phyloP scores from a whole-genome alignment of 2,888 invertebrate species.

The Thera britannica region DNA sequence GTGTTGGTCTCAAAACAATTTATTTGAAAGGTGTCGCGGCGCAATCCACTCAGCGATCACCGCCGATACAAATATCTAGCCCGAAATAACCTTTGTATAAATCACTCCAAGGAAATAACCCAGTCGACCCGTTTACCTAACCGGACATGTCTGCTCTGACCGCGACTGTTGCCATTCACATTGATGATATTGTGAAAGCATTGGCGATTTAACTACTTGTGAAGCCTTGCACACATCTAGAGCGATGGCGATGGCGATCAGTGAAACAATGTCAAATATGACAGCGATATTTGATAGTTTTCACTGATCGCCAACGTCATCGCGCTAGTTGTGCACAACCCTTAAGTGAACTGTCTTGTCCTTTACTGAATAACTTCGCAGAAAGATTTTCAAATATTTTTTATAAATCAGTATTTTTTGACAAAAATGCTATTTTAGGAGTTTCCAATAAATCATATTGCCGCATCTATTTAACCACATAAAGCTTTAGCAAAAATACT shows the following conservation, averaged over 20 bases:
- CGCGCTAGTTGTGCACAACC: no score
- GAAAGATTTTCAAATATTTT: not conserved
- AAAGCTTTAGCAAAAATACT: conserved; percentile 38
- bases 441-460: conserved; percentile 31
- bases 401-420: conserved; percentile 20
- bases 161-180: conserved; percentile 45
- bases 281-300: no score
- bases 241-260: no score
- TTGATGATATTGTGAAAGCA: conserved; percentile 59
- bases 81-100: conserved; percentile 69
- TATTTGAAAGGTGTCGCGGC: conserved; percentile 82
- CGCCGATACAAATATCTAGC: conserved; percentile 65
- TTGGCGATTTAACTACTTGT: conserved; percentile 48
- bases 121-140: conserved; percentile 66
- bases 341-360: conserved; percentile 5
- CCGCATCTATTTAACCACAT: conserved; percentile 35
- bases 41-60: conserved; percentile 79
- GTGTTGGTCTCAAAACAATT: conserved; percentile 79
- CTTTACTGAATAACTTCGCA: conserved; percentile 4
- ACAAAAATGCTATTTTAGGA: conserved; percentile 24
- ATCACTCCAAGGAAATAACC: conserved; percentile 73
- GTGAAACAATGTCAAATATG: no score
- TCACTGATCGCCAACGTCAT: no score
- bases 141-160: conserved; percentile 62
- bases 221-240: not conserved